Percentiles rank a stretch among this genome's conserved stretches.
phyloP scores from a whole-genome alignment of 2,113 vertebrate genomes.

The Pollachius pollachius region DNA sequence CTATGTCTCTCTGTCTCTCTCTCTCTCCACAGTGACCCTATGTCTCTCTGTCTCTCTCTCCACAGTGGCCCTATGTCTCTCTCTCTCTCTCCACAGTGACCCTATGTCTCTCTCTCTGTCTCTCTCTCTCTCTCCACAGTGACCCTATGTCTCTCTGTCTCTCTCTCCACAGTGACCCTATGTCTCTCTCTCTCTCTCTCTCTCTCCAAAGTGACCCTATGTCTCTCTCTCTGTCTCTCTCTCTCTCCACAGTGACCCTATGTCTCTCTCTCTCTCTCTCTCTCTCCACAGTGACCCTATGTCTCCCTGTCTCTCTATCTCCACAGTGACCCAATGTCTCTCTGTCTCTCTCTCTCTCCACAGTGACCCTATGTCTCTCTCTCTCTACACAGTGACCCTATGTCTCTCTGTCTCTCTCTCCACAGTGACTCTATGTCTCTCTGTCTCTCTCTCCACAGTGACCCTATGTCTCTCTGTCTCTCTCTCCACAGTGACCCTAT shows the following conservation, averaged over 20 bases:
- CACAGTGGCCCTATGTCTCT: no score
- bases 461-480: neutral
- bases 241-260: slow-evolving; percentile 77
- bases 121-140: neutral
- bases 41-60: no score
- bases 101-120: no score
- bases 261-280: slow-evolving; percentile 13
- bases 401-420: no score
- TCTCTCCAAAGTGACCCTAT: neutral
- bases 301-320: neutral
- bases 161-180: neutral
- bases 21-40: neutral
- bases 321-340: no score
- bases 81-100: neutral
- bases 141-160: neutral
- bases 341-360: no score
- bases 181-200: slow-evolving; percentile 5
- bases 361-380: neutral
- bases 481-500: neutral
- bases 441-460: neutral
- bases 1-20: neutral
- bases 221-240: neutral
- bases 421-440: neutral
- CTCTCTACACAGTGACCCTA: neutral
- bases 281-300: neutral